phyloP scores from a whole-genome alignment of 2,888 invertebrate genomes.

The Incurvaria masculella region DNA sequence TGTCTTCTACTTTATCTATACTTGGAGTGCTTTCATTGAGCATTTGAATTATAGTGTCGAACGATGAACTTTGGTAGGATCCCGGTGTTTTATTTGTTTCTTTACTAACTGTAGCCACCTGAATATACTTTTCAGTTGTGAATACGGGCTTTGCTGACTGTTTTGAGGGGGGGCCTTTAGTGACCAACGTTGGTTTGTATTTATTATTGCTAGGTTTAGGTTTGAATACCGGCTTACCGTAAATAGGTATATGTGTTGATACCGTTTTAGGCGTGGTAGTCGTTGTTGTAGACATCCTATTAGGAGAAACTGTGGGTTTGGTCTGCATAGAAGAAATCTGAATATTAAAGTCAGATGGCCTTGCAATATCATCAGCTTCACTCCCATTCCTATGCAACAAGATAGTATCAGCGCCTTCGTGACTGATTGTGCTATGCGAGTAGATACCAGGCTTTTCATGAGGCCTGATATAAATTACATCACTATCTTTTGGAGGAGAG shows the following conservation, averaged over 20 bases:
- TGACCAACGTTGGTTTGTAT: slow-evolving; percentile 22
- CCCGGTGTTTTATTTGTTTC: slow-evolving; percentile 41
- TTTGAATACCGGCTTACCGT: slow-evolving; percentile 53
- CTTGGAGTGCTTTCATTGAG: slow-evolving; percentile 52
- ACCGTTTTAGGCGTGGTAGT: slow-evolving; percentile 30
- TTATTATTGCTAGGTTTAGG: slow-evolving; percentile 41
- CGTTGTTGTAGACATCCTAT: slow-evolving; percentile 23
- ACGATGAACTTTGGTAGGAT: slow-evolving; percentile 49
- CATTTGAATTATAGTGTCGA: slow-evolving; percentile 63
- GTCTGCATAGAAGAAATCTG: slow-evolving; percentile 50
- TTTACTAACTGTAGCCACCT: slow-evolving; percentile 56
- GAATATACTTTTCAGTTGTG: slow-evolving; percentile 45
- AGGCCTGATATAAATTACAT: slow-evolving; percentile 29
- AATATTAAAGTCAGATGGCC: slow-evolving; percentile 50
- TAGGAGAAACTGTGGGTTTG: slow-evolving; percentile 37
- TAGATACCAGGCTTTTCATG: slow-evolving; percentile 28
- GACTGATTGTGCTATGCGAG: slow-evolving; percentile 56
- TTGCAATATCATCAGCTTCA: slow-evolving; percentile 47
- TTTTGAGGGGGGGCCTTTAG: slow-evolving; percentile 12
- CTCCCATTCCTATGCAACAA: slow-evolving; percentile 57
- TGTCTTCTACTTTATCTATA: slow-evolving; percentile 31
- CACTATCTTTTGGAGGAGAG: slow-evolving; percentile 43
- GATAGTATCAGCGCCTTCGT: slow-evolving; percentile 62
- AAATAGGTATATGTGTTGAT: slow-evolving; percentile 40
- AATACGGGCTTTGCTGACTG: slow-evolving; percentile 2